A percentile compares a stretch with the other conserved stretches of the same genome.
Conservation (phyloP, 2,888 invertebrate genomes). For the Aleiodes leptofemur region DNA sequence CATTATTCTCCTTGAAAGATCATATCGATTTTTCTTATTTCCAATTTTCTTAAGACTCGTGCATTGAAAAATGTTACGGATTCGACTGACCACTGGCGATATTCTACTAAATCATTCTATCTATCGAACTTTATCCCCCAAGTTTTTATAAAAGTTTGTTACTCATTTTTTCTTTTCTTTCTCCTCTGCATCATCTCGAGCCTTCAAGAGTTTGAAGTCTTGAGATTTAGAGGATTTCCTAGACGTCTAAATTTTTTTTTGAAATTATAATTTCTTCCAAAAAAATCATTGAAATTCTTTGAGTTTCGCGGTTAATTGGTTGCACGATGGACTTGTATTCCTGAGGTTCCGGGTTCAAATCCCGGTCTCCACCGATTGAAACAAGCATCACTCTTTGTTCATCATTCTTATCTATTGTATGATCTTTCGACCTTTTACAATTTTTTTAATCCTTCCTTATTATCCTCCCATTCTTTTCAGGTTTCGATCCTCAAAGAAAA, state of each 20-base stretch:
- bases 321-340: too few species aligned
- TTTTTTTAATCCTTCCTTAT: too few species aligned
- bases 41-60: slow-evolving; percentile 35
- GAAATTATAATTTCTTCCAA: too few species aligned
- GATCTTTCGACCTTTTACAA: too few species aligned
- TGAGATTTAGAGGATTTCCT: slow-evolving; percentile 36
- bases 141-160: slow-evolving; percentile 15
- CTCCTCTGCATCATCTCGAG: not conserved
- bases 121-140: slow-evolving; percentile 33
- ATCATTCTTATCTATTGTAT: too few species aligned
- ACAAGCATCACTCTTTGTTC: too few species aligned
- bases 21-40: slow-evolving; percentile 32
- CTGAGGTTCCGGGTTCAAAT: too few species aligned
- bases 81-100: slow-evolving; percentile 40
- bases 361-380: too few species aligned
- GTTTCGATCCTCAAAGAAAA: too few species aligned
- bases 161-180: slow-evolving; percentile 1
- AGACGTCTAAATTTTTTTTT: slow-evolving; percentile 15
- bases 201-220: slow-evolving; percentile 20
- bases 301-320: too few species aligned
- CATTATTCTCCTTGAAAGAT: slow-evolving; percentile 20
- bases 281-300: too few species aligned
- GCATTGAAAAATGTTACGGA: slow-evolving; percentile 2
- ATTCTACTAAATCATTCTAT: slow-evolving; percentile 43
- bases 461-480: too few species aligned